Evolutionary conservation across 1,140 invertebrate genomes (phyloP), one percentile per base, ranked within the genome.

Genomic region (Psilanteris sp.): DNA sequence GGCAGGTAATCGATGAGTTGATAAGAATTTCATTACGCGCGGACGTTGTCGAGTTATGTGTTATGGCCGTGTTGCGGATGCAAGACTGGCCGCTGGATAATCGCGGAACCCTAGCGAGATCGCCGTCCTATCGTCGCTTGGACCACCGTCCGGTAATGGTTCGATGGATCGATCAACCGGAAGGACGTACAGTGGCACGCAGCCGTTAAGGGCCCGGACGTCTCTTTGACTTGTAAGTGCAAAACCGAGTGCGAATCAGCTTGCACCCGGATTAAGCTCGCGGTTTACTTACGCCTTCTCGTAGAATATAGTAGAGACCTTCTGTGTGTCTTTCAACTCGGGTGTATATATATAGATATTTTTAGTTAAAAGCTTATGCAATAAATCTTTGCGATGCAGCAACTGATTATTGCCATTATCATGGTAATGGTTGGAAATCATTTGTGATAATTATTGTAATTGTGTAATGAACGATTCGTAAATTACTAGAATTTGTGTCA

Each of bases 121-220:
- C 62, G 6, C 7, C 50, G 46, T 68, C 26, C 36, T 64, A 8
- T 74, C 46, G 37, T 52, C 14, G 62, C 36, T 27, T 11, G 6
- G 20, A 7, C 6, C 48, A 26, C 26, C 36, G 37, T 70, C 32
- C 48, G 66, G 59, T 43, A 55, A 61, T 48, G 31, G 22, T 41
- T 26, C 55, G 32, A 67, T 74, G 64, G 61, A 77, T 81, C 79
- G 75, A 77, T 77, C 70, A 31, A 39, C 59, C 59, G 57, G 43
- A 39, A 52, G 52, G 22, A 43, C 13, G 67, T 75, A 75, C 71
- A 70, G 48, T 44, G 76, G 14, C 46, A 39, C 50, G 20, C 43
- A 57, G 16, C 31, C 48, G 62, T 71, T 79, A 50, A 72, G 46
- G 41, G 50, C 15, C 7, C 6, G 6, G 2, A 34, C 18, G 36